Conservation (phyloP, 2,113 vertebrate genomes). For the Strigops habroptila region DNA sequence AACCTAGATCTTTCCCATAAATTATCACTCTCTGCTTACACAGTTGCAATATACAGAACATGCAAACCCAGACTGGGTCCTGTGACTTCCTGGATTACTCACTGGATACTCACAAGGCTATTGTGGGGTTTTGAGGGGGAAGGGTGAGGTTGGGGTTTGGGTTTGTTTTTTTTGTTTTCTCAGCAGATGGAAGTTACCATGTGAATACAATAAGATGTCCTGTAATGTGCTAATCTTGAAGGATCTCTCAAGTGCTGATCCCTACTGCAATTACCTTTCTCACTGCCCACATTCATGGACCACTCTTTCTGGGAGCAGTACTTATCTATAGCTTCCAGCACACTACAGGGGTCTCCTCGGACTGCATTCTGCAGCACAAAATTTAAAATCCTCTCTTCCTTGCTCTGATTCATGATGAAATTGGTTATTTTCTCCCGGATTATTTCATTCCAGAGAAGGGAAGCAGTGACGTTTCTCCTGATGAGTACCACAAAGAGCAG, state of each 20-base stretch:
- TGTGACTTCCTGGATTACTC: background rate
- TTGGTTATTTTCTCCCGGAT: constrained; percentile 56
- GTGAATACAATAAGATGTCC: background rate
- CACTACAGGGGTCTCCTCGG: constrained; percentile 79
- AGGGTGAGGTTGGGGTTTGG: background rate
- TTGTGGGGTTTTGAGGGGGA: background rate
- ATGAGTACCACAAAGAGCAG: constrained; percentile 32
- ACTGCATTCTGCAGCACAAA: constrained; percentile 80
- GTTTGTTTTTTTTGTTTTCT: background rate
- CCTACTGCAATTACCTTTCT: constrained; percentile 77
- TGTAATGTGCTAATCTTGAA: background rate
- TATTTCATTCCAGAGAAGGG: constrained; percentile 62
- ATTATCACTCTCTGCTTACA: background rate
- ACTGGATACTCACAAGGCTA: background rate
- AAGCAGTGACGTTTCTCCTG: background rate
- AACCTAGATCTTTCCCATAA: background rate
- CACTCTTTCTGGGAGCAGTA: constrained; percentile 84
- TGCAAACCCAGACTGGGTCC: background rate
- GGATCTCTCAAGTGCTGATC: background rate
- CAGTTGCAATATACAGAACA: background rate
- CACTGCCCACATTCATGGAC: constrained; percentile 87
- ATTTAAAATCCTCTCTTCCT: constrained; percentile 76
- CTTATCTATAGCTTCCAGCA: constrained; percentile 77
- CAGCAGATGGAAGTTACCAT: background rate
- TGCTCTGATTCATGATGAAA: constrained; percentile 66